These are phyloP conservation scores for Ypsolopha scabrella DNA, from an alignment of 2,888 invertebrate genomes.

Conservation along the genomic window DNA sequence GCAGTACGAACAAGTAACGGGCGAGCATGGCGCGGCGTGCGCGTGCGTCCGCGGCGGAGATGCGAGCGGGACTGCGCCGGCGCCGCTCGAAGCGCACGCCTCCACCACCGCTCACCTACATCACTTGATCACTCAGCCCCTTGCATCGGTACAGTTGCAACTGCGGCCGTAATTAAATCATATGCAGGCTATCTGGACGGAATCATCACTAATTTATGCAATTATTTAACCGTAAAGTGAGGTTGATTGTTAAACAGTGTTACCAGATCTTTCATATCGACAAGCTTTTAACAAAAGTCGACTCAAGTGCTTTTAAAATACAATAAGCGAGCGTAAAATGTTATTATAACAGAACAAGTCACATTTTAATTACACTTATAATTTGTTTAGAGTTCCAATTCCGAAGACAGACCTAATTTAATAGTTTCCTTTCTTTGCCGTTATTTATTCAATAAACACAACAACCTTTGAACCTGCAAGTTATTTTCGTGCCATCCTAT, in stretches of 20 bases:
- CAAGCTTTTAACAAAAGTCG: too few species aligned
- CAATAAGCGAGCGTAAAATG: too few species aligned
- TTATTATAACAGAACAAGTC: too few species aligned
- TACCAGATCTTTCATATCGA: too few species aligned
- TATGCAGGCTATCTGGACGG: neutral
- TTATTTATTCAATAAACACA: too few species aligned
- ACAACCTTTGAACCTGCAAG: too few species aligned
- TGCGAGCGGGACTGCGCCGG: constrained; percentile 62
- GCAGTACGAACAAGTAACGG: constrained; percentile 42
- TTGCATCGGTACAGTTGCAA: constrained; percentile 28
- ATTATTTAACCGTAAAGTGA: neutral
- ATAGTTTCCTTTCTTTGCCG: too few species aligned
- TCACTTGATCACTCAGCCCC: constrained; percentile 30
- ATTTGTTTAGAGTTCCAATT: too few species aligned
- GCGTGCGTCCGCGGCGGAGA: constrained; percentile 60
- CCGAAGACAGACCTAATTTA: too few species aligned
- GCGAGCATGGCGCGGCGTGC: constrained; percentile 55
- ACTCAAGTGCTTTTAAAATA: too few species aligned
- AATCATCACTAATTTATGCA: neutral
- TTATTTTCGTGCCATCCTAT: too few species aligned
- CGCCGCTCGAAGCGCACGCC: constrained; percentile 25
- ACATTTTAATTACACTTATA: too few species aligned
- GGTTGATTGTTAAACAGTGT: neutral
- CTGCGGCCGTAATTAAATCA: constrained; percentile 13
- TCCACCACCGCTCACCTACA: constrained; percentile 41